Percentiles rank a stretch among this genome's conserved stretches.
Conservation (phyloP, 1,140 invertebrate species). For the Muscidifurax raptorellus region DNA sequence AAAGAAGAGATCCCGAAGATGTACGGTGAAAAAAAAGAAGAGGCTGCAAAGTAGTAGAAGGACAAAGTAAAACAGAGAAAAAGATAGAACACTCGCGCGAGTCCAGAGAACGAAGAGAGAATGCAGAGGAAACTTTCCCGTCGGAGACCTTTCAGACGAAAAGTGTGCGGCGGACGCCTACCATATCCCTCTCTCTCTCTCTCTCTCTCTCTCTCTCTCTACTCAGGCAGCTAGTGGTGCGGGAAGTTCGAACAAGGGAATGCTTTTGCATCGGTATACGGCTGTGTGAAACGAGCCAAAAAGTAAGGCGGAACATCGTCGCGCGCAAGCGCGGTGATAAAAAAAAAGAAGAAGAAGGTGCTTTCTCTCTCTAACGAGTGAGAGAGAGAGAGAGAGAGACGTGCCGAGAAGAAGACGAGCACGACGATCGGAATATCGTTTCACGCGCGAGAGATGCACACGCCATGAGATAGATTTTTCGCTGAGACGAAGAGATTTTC, state of each 20-base stretch:
- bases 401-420: slow-evolving; percentile 34
- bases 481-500: slow-evolving; percentile 29
- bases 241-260: slow-evolving; percentile 53
- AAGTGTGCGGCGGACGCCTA: slow-evolving; percentile 47
- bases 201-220: slow-evolving; percentile 26
- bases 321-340: slow-evolving; percentile 37
- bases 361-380: neutral
- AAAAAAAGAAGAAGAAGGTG: slow-evolving; percentile 39
- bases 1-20: slow-evolving; percentile 18
- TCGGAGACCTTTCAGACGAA: slow-evolving; percentile 53
- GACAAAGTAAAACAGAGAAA: slow-evolving; percentile 40
- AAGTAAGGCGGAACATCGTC: slow-evolving; percentile 59
- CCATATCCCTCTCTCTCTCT: neutral
- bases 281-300: slow-evolving; percentile 65
- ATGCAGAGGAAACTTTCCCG: slow-evolving; percentile 48
- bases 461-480: slow-evolving; percentile 30
- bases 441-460: slow-evolving; percentile 54
- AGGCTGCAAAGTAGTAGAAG: slow-evolving; percentile 23
- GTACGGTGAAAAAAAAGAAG: slow-evolving; percentile 32
- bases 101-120: slow-evolving; percentile 33
- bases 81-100: neutral
- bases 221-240: slow-evolving; percentile 35
- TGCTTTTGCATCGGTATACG: slow-evolving; percentile 56
- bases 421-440: slow-evolving; percentile 62
- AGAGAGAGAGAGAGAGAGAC: neutral